These are phyloP conservation scores for Zeuzera pyrina DNA, from an alignment of 2,888 invertebrate genomes.

Conservation along the genomic window DNA sequence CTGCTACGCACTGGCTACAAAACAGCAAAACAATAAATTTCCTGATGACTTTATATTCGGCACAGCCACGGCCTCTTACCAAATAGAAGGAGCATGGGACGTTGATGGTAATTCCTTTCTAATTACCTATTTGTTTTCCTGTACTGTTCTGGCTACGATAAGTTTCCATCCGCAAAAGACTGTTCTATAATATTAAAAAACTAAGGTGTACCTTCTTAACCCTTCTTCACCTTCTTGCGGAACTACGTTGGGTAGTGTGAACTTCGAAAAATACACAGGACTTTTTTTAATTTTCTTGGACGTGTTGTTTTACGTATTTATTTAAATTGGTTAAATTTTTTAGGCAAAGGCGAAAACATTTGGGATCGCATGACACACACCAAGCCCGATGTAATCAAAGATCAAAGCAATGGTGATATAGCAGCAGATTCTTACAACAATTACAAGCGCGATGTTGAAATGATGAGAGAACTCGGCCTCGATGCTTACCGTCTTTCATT, in stretches of 20 bases:
- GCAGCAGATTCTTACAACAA: slow-evolving; percentile 69
- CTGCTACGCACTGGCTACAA: slow-evolving; percentile 15
- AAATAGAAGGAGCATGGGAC: slow-evolving; percentile 46
- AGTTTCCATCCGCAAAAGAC: not conserved
- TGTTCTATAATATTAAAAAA: not conserved
- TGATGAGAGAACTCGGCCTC: slow-evolving; percentile 42
- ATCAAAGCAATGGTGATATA: slow-evolving; percentile 67
- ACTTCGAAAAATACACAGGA: too few species aligned
- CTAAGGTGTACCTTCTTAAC: not conserved
- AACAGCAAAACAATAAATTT: slow-evolving; percentile 23
- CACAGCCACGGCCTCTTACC: slow-evolving; percentile 42
- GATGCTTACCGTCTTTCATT: slow-evolving; percentile 73
- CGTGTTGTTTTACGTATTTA: not conserved
- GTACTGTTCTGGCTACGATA: not conserved
- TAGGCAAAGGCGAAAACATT: slow-evolving; percentile 14
- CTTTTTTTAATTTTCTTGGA: not conserved
- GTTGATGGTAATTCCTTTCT: slow-evolving; percentile 29
- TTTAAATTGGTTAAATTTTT: not conserved
- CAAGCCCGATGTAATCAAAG: slow-evolving; percentile 13
- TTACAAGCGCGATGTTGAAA: slow-evolving; percentile 61
- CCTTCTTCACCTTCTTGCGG: not conserved
- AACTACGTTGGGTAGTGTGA: too few species aligned
- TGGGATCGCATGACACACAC: slow-evolving; percentile 43
- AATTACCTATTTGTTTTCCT: not conserved
- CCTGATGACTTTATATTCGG: slow-evolving; percentile 45